phyloP scores from a whole-genome alignment of 2,113 vertebrate species.

The Microcebus lehilahytsara region DNA sequence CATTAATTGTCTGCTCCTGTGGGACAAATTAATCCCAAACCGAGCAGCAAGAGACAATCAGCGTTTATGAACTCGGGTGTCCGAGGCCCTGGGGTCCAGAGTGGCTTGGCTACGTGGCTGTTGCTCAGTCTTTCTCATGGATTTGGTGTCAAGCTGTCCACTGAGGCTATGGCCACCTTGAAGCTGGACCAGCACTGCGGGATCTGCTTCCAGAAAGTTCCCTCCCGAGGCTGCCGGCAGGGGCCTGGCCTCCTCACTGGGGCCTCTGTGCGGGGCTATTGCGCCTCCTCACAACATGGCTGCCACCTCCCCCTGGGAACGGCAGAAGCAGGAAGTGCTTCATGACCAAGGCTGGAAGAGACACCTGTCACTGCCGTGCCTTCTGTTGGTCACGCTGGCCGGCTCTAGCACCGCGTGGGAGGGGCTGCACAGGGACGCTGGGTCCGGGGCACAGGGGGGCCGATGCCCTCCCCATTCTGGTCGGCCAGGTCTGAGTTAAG shows the following conservation, averaged over 20 bases:
- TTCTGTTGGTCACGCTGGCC: neutral
- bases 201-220: rapidly evolving
- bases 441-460: too few species aligned
- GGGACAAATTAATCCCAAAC: rapidly evolving
- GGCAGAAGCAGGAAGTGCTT: too few species aligned
- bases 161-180: rapidly evolving
- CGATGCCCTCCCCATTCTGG: neutral
- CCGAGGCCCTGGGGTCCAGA: neutral
- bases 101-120: rapidly evolving
- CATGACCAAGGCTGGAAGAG: rapidly evolving
- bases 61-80: rapidly evolving
- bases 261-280: neutral
- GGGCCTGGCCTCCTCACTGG: neutral
- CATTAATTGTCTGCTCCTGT: rapidly evolving
- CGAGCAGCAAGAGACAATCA: too few species aligned
- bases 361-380: rapidly evolving
- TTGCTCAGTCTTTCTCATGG: rapidly evolving
- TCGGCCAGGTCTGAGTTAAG: neutral
- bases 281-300: rapidly evolving
- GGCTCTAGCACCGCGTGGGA: rapidly evolving
- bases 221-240: rapidly evolving
- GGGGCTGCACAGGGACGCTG: rapidly evolving
- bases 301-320: neutral
- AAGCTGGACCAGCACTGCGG: rapidly evolving
- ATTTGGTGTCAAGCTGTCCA: neutral